Evolutionary conservation across 2,797 vertebrate species (phyloP), one percentile per base, ranked within the genome.

Genomic region (Pristis pectinata): DNA sequence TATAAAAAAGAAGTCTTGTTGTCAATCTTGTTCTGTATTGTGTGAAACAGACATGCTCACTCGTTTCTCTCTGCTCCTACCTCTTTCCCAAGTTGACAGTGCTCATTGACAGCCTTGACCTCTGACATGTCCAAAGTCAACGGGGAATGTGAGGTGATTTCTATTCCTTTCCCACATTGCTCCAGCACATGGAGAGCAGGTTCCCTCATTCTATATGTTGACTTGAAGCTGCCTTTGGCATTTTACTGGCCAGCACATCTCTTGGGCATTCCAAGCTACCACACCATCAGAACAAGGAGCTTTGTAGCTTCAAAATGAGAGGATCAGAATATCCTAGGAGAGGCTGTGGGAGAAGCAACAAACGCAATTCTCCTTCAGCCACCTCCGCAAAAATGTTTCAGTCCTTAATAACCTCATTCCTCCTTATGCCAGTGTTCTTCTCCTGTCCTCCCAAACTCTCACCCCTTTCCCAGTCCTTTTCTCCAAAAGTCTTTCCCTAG

Each of bases 21-120:
- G 92, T 94, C 24, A 34, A 24, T 34, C 92, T 56, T 76, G 92
- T 76, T 74, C 44, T 94, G 27, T 94, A 30, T 13, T 93, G 27
- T 72, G 70, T 93, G 92, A 93, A 93, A 93, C 64, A 94, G 92
- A 74, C 92, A 53, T 94, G 92, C 70, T 94, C 7, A 94, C 49
- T 94, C 8, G 41, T 44, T 53, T 27, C 11, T 56, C 24, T 27
- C 27, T 13, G 2, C 13, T 27, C 34, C 24, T 19, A 37, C 9
- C 19, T 59, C 30, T 13, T 74, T 41, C 17, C 9, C 5, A 11
- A 2, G 17, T 17, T 24, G 24, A 27, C 24, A 53, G 5, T n/a
- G 22, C 70, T 76, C 41, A 76, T 19, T 24, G 15, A 76, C 30
- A 17, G 30, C 7, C 41, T 56, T 10, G 22, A 53, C 27, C 17